Evolutionary conservation across 2,888 invertebrate species (phyloP).

Genomic region (Meloe dianella): DNA sequence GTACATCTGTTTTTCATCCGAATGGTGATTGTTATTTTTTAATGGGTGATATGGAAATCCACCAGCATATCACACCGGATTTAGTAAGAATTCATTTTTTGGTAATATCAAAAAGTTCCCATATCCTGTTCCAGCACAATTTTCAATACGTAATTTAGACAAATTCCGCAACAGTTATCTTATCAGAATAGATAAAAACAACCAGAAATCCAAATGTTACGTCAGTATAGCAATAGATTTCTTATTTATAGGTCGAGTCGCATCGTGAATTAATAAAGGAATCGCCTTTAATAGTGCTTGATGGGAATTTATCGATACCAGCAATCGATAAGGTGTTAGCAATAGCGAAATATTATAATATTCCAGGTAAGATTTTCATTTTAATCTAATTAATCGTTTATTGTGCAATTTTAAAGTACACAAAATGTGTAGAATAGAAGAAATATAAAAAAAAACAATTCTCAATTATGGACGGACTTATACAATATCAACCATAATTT

Average conservation of each 20-base stretch:
- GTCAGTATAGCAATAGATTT: background rate
- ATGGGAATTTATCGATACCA: conserved; percentile 78
- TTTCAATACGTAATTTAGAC: too few species aligned
- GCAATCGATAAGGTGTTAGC: conserved; percentile 71
- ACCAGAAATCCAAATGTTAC: too few species aligned
- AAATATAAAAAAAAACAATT: background rate
- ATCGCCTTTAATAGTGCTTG: conserved; percentile 80
- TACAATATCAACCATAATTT: background rate
- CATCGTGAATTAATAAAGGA: conserved; percentile 66
- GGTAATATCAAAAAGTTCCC: background rate
- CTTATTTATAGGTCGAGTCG: conserved; percentile 63
- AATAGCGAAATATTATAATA: conserved; percentile 65
- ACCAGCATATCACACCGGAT: conserved; percentile 70
- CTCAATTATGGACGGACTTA: background rate
- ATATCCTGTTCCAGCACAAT: too few species aligned
- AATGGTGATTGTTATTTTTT: conserved; percentile 80
- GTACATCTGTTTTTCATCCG: conserved; percentile 75
- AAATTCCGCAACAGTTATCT: background rate
- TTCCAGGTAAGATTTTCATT: conserved; percentile 70
- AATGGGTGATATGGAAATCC: conserved; percentile 85
- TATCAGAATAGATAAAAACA: background rate
- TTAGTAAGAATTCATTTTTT: conserved; percentile 62
- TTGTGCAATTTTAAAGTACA: conserved; percentile 3
- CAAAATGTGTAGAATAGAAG: background rate
- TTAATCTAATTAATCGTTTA: background rate